Evolutionary conservation across 2,797 vertebrate species (phyloP).

Genomic region (Poecilia gillii): DNA sequence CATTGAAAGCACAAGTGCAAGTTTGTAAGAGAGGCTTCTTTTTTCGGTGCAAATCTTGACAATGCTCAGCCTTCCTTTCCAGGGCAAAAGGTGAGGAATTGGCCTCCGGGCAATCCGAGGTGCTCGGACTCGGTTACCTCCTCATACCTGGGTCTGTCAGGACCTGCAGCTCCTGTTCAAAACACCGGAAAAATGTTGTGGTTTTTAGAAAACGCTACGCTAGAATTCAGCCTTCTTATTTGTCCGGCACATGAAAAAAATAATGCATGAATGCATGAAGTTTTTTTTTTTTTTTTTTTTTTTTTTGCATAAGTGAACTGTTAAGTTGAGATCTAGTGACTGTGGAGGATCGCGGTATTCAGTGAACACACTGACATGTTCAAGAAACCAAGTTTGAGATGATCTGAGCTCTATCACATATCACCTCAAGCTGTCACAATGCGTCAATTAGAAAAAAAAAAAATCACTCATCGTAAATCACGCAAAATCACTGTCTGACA

Average conservation of each 20-base stretch:
- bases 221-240: not conserved
- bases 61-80: conserved; percentile 1
- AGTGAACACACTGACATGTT: not conserved
- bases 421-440: no score
- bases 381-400: not conserved
- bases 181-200: not conserved
- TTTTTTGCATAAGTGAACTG: not conserved
- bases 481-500: not conserved
- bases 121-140: conserved; percentile 25
- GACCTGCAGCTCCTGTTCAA: conserved; percentile 40
- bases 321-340: not conserved
- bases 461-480: no score
- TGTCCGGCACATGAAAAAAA: not conserved
- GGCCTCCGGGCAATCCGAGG: conserved; percentile 42
- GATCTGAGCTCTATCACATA: not conserved
- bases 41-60: not conserved
- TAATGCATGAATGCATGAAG: not conserved
- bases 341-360: not conserved
- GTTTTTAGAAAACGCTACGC: not conserved
- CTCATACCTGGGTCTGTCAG: conserved; percentile 46
- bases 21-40: not conserved
- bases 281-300: no score
- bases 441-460: no score
- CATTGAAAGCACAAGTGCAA: not conserved
- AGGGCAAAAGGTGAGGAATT: conserved; percentile 58